Base-by-base conservation (phyloP, 2,797 vertebrate genomes). In the Gorsachius magnificus region DNA sequence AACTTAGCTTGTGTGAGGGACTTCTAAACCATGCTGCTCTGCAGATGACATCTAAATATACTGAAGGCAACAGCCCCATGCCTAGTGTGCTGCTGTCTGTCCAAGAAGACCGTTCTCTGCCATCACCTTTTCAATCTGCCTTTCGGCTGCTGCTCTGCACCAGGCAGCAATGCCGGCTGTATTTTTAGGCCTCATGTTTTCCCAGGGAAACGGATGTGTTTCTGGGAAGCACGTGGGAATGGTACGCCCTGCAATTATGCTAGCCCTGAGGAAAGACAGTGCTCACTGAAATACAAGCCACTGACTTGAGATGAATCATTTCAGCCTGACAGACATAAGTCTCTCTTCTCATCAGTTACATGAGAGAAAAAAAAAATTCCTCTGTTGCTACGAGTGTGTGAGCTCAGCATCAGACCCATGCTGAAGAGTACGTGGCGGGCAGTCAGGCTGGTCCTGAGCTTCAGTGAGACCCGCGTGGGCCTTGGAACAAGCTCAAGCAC, bases 401-500 rank as follows among this genome's bases (percentile, higher is more conserved):
- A 76, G 54, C 21, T 83, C 41, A 50, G 45, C 3, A 1, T 53
- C 50, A 88, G 58, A 38, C 22, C 57, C 19, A 14, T 18, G 11
- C 26, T 54, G 71, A 36, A 31, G 13, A 0, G 0, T 8, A 11
- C 0, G 0, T 18, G 4, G 1, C 4, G 5, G 33, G 41, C 33
- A 33, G 36, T 43, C 65, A 50, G 25, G 13, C 21, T 64, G 72
- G 33, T 72, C 8, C 57, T 71, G n/a, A 4, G 6, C 46, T 76
- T 35, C 43, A 16, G 29, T 6, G 33, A 51, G 56, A 83, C 13
- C 38, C 91, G 70, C 0, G 0, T 6, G 31, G 43, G 38, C n/a
- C 41, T 63, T 29, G 31, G 28, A 66, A n/a, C 9, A 56, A 79
- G 35, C 31, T 69, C 64, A 72, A 56, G 31, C 11, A 64, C 35